phyloP scores from a whole-genome alignment of 1,140 invertebrate genomes.

The Liolophura sinensis region DNA sequence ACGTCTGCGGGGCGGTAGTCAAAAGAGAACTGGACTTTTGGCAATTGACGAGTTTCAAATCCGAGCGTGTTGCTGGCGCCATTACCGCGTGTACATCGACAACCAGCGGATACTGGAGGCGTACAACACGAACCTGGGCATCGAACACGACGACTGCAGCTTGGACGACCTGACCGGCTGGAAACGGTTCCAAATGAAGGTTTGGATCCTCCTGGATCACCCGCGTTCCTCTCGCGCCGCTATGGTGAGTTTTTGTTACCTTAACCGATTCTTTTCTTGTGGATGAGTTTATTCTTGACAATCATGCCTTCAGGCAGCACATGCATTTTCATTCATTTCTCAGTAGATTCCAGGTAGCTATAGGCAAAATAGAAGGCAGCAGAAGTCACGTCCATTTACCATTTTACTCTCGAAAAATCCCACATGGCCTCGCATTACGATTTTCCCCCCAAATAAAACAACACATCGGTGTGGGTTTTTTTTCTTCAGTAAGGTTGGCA shows the following conservation, averaged over 20 bases:
- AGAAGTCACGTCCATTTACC: too few relatives aligned
- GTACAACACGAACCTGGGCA: constrained; percentile 44
- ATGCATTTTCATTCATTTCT: too few relatives aligned
- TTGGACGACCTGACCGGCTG: constrained; percentile 38
- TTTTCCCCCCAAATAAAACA: too few relatives aligned
- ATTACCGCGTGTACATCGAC: constrained; percentile 51
- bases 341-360: too few relatives aligned
- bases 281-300: too few relatives aligned
- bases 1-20: constrained; percentile 59
- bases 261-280: too few relatives aligned
- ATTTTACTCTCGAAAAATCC: too few relatives aligned
- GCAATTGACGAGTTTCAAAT: constrained; percentile 56
- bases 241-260: constrained; percentile 33
- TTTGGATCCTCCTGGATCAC: constrained; percentile 52
- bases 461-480: too few relatives aligned
- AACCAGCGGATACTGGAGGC: constrained; percentile 51
- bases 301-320: too few relatives aligned
- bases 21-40: constrained; percentile 60
- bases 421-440: too few relatives aligned
- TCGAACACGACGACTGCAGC: constrained; percentile 39
- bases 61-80: constrained; percentile 53
- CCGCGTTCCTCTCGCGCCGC: constrained; percentile 45
- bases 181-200: constrained; percentile 40
- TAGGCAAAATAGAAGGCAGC: too few relatives aligned
- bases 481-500: too few relatives aligned